A percentile compares a stretch with the other conserved stretches of the same genome.
Evolutionary conservation across 2,888 invertebrate genomes (phyloP).

Genomic region (Sialis lutaria): DNA sequence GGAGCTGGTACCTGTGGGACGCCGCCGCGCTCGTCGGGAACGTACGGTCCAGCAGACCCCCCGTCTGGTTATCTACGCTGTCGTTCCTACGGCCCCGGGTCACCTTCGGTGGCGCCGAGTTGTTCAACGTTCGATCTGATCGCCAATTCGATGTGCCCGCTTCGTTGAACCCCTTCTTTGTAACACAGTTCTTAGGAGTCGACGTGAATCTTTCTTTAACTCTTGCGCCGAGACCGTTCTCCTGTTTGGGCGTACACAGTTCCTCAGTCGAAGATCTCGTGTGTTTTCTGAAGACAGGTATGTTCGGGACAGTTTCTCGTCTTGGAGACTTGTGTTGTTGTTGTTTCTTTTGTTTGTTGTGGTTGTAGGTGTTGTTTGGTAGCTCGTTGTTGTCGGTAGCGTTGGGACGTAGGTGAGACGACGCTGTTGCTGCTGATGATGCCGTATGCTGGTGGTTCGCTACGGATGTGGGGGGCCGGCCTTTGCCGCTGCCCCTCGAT

Average conservation of each 20-base stretch:
- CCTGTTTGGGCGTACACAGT: neutral
- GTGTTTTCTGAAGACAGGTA: neutral
- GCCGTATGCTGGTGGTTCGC: neutral
- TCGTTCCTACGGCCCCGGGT: conserved; percentile 3
- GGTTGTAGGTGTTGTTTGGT: neutral
- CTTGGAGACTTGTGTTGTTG: no score
- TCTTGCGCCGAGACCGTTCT: neutral
- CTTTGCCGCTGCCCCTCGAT: conserved; percentile 6
- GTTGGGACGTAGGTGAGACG: neutral
- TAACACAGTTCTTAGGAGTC: no score
- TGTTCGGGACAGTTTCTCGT: no score
- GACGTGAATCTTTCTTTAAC: no score
- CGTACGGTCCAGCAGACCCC: conserved; percentile 13
- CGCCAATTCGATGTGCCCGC: conserved; percentile 6
- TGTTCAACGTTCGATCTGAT: conserved; percentile 3
- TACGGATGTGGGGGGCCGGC: conserved; percentile 6
- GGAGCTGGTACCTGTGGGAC: conserved; percentile 24
- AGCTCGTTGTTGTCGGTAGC: neutral
- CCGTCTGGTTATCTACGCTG: conserved; percentile 8
- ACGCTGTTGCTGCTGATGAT: neutral
- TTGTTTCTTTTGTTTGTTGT: neutral
- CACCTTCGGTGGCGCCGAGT: conserved; percentile 1
- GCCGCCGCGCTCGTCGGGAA: conserved; percentile 12
- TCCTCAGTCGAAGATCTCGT: neutral
- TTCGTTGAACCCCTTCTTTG: no score